These are phyloP conservation scores for Branchellion lobata DNA, from an alignment of 2,888 invertebrate species.

Conservation along the genomic window DNA sequence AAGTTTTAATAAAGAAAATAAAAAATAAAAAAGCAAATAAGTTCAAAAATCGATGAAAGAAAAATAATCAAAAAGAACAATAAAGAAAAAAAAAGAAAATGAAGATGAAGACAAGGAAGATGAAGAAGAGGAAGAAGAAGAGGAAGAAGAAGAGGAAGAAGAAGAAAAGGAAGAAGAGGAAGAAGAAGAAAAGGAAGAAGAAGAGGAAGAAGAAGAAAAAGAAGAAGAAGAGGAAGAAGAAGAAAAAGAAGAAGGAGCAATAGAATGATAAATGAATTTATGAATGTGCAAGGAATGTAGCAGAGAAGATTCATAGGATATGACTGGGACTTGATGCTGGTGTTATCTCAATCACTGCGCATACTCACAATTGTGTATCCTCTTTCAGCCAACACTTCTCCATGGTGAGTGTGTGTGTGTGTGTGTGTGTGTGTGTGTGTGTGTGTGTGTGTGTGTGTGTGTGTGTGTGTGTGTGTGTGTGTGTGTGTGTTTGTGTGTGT, in stretches of 20 bases:
- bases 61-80: background rate
- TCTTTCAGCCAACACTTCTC: background rate
- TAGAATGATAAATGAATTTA: background rate
- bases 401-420: background rate
- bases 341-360: background rate
- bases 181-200: background rate
- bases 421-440: constrained; percentile 4
- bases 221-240: background rate
- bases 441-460: background rate
- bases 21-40: too few species aligned
- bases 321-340: background rate
- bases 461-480: constrained; percentile 8
- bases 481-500: background rate
- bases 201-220: background rate
- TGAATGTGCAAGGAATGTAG: background rate
- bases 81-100: background rate
- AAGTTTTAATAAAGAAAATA: too few species aligned
- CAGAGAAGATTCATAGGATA: background rate
- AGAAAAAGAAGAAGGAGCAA: background rate
- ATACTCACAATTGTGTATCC: background rate
- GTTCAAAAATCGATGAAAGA: too few species aligned
- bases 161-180: constrained; percentile 17
- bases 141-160: constrained; percentile 7
- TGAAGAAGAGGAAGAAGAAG: background rate
- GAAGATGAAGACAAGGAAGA: constrained; percentile 14